Evolutionary conservation across 35 echinoderm and acorn worm genomes (phyloP), one percentile per base, ranked within the genome.

Genomic region (Lytechinus pictus): DNA sequence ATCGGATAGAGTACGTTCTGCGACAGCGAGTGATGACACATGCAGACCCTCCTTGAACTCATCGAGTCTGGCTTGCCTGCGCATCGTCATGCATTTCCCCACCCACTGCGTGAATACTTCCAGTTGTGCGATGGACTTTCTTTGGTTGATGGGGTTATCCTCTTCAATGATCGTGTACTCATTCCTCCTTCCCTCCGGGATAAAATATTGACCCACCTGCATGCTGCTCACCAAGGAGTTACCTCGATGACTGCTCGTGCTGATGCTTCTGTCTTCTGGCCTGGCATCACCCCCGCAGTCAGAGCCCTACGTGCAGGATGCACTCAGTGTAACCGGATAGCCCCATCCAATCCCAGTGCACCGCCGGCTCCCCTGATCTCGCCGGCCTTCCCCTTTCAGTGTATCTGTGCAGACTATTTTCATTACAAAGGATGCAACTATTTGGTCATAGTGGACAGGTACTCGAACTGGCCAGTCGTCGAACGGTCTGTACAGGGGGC

Each of bases 241-340:
- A 66, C 92, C 19, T 9, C 54, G 54, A 96, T 97, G 92, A 52
- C 53, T 57, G 61, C 97, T 9, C 28, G 95, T 16, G 97, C 93
- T 55, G 92, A 95, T 27, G 58, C 52, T 5, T 96, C n/a, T 97
- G 4, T 96, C n/a, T 97, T 97, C 95, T 97, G 96, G 94, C 96
- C 94, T 27, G 95, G 91, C 56, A 53, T 95, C 52, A 86, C 94
- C 94, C n/a, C 86, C 9, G 94, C 53, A 10, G 92, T 94, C 60
- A 61, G 89, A 79, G 94, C 87, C 0, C 57, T 55, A 3, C 87
- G 96, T 51, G 91, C 57, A 27, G 58, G 55, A 21, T 97, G 96
- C 60, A 95, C 95, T 19, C 86, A 52, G 5, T 55, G 54, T 10
- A 55, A 55, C 10, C 10, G 10, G 54, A 55, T 55, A 10, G 54